These are phyloP conservation scores for Drosophila mayaguana DNA, from an alignment of 2,888 invertebrate genomes.

Conservation along the genomic window DNA sequence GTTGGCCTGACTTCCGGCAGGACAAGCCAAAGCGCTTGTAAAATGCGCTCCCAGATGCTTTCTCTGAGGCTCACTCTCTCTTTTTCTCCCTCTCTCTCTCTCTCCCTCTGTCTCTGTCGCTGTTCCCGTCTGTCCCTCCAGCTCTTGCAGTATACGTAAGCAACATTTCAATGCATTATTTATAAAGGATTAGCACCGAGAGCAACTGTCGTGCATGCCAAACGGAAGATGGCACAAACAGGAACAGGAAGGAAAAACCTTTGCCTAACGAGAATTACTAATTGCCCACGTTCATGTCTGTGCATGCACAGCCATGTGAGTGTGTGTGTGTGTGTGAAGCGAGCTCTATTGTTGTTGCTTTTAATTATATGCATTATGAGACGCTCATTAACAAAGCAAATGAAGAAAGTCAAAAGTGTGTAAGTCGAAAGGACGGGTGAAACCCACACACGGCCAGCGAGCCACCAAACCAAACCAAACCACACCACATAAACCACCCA, in stretches of 20 bases:
- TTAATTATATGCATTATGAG: slow-evolving; percentile 78
- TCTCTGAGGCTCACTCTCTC: slow-evolving; percentile 10
- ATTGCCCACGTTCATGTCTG: slow-evolving; percentile 57
- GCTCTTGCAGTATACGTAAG: slow-evolving; percentile 3
- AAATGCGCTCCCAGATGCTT: slow-evolving; percentile 34
- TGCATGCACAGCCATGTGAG: background rate
- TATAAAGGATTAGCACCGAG: slow-evolving; percentile 73
- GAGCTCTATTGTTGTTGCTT: slow-evolving; percentile 57
- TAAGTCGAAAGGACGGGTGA: slow-evolving; percentile 43
- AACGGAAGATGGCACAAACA: slow-evolving; percentile 60
- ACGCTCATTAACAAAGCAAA: slow-evolving; percentile 78
- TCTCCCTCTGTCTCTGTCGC: background rate
- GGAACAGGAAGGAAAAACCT: slow-evolving; percentile 75
- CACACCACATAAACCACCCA: background rate
- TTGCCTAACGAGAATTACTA: slow-evolving; percentile 74
- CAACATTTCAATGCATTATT: slow-evolving; percentile 74
- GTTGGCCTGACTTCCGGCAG: slow-evolving; percentile 55
- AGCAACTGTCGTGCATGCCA: slow-evolving; percentile 58
- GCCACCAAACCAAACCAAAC: slow-evolving; percentile 26
- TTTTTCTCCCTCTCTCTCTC: background rate
- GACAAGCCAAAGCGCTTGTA: slow-evolving; percentile 48
- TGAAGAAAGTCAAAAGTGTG: slow-evolving; percentile 70
- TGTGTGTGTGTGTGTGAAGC: slow-evolving; percentile 5
- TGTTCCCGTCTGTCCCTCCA: no score
- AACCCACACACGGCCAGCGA: slow-evolving; percentile 37